Conservation (phyloP, 1,140 invertebrate genomes). For the Achroia grisella region DNA sequence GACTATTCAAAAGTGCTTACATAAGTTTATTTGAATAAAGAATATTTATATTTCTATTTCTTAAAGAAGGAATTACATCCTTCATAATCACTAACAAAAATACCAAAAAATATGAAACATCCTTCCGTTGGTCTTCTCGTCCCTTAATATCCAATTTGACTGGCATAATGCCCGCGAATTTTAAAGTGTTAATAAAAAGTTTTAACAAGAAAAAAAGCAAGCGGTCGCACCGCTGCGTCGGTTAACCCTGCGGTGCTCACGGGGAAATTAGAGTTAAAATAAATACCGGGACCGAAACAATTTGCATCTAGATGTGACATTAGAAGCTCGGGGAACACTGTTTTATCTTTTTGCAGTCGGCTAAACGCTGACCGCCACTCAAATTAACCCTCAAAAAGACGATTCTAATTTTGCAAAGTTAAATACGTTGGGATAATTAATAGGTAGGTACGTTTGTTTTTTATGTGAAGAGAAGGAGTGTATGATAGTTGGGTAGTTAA, state of each 20-base stretch:
- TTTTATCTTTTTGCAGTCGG: conserved; percentile 34
- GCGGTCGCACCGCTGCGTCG: background rate
- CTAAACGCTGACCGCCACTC: conserved; percentile 23
- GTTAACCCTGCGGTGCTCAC: conserved; percentile 53
- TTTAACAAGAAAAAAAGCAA: background rate
- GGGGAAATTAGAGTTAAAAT: conserved; percentile 57
- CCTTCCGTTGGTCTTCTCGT: too few relatives aligned
- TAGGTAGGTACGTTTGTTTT: background rate
- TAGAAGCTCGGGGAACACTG: conserved; percentile 25
- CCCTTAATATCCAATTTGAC: too few relatives aligned
- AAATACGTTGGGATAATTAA: background rate
- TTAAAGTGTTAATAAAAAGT: background rate
- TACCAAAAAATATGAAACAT: too few relatives aligned
- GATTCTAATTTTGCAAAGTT: too few relatives aligned
- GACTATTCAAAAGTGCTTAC: too few relatives aligned
- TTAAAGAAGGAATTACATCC: too few relatives aligned
- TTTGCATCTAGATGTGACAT: conserved; percentile 70
- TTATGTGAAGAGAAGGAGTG: too few relatives aligned
- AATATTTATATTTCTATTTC: too few relatives aligned
- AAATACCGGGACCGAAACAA: conserved; percentile 54
- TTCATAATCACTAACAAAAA: too few relatives aligned
- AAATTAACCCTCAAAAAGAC: conserved; percentile 20
- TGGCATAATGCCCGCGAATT: too few relatives aligned
- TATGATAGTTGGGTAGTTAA: too few relatives aligned
- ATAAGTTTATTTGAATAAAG: too few relatives aligned